These are phyloP conservation scores for Neosilurus hyrtlii DNA, from an alignment of 2,797 vertebrate species.

Conservation along the genomic window DNA sequence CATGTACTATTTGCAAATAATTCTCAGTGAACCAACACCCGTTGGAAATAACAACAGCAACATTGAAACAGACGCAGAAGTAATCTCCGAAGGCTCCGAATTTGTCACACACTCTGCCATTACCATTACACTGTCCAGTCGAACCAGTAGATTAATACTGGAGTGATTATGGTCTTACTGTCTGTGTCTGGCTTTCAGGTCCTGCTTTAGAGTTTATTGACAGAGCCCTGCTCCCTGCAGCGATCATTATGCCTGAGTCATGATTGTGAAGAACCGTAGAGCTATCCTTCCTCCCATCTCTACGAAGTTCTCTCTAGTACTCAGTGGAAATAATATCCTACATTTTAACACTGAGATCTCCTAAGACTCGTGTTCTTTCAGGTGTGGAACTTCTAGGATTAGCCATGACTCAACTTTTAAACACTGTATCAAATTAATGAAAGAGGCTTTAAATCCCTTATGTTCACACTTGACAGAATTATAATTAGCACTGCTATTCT, in stretches of 20 bases:
- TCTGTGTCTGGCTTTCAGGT: neutral
- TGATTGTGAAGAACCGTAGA: neutral
- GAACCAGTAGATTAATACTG: neutral
- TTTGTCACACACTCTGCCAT: neutral
- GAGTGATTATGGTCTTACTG: neutral
- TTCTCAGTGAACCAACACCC: neutral
- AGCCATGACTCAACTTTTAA: neutral
- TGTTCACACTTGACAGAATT: neutral
- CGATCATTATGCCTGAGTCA: conserved; percentile 17
- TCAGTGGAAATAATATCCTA: neutral
- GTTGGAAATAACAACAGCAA: neutral
- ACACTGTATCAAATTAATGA: conserved; percentile 8
- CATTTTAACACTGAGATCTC: neutral
- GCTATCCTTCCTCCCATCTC: neutral
- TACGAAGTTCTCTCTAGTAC: neutral
- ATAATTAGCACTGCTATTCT: neutral
- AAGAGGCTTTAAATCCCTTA: conserved; percentile 4
- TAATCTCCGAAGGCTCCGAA: neutral
- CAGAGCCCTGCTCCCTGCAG: neutral
- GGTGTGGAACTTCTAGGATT: neutral
- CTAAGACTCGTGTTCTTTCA: neutral
- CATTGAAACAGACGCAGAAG: neutral
- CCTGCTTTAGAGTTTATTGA: neutral
- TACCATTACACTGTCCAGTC: neutral
- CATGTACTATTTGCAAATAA: neutral